phyloP scores from a whole-genome alignment of 64 coral and sea anemone species.

The Dendronephthya gigantea region DNA sequence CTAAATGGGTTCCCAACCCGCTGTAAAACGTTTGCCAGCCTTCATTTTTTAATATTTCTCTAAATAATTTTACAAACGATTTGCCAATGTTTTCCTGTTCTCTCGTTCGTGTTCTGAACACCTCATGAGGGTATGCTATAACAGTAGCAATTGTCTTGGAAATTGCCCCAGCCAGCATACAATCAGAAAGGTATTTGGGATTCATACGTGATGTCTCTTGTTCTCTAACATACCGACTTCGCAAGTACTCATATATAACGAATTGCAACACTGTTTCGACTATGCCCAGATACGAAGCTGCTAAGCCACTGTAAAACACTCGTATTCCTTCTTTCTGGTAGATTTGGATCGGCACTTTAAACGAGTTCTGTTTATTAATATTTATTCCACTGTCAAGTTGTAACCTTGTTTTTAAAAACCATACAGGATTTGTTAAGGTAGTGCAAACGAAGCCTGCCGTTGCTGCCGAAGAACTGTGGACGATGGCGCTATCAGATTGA shows the following conservation, averaged over 20 bases:
- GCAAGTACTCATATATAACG: constrained; percentile 44
- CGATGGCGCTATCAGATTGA: constrained; percentile 43
- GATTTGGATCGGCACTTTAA: constrained; percentile 50
- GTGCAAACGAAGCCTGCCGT: constrained; percentile 63
- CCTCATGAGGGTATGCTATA: constrained; percentile 55
- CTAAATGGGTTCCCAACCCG: constrained; percentile 41
- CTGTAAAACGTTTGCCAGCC: constrained; percentile 46
- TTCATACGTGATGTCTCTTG: background rate
- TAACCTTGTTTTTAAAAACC: constrained; percentile 91
- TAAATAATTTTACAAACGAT: constrained; percentile 21
- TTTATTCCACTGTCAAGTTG: constrained; percentile 50
- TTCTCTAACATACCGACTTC: constrained; percentile 1
- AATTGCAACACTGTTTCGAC: constrained; percentile 55
- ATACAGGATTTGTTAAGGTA: constrained; percentile 84
- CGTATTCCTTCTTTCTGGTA: constrained; percentile 72
- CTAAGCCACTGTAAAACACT: constrained; percentile 77
- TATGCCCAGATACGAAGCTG: constrained; percentile 87
- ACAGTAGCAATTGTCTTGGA: constrained; percentile 40
- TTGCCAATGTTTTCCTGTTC: constrained; percentile 44
- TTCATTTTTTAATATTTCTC: constrained; percentile 40
- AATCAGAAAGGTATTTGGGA: constrained; percentile 9
- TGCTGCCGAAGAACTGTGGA: constrained; percentile 71
- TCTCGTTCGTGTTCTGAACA: constrained; percentile 47
- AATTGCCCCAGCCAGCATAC: constrained; percentile 25
- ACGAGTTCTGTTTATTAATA: constrained; percentile 29